phyloP scores from a whole-genome alignment of 2,797 vertebrate species.

The Astyanax mexicanus region DNA sequence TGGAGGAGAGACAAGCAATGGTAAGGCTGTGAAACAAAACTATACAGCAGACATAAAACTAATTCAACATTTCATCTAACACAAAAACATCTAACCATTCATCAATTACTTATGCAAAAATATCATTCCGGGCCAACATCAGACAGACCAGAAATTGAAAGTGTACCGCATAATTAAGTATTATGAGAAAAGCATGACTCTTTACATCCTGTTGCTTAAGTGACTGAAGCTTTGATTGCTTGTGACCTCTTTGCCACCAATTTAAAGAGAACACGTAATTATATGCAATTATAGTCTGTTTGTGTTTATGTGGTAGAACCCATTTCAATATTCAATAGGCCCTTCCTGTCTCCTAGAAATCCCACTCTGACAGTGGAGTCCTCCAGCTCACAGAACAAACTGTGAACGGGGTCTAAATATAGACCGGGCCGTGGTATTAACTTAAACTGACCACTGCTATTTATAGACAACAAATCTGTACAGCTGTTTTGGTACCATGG shows the following conservation, averaged over 20 bases:
- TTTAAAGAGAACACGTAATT: background rate
- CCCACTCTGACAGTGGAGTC: slow-evolving; percentile 12
- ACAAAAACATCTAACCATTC: background rate
- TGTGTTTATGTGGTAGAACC: too few species aligned
- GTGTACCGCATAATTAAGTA: background rate
- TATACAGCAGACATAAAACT: background rate
- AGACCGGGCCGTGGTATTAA: slow-evolving; percentile 52
- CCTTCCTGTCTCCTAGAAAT: slow-evolving; percentile 4
- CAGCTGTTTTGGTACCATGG: slow-evolving; percentile 61
- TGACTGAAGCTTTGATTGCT: background rate
- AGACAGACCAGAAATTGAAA: background rate
- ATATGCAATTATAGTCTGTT: background rate
- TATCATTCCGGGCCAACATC: background rate
- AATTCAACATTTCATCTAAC: background rate
- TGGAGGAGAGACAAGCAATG: slow-evolving; percentile 63
- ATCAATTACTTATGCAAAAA: background rate
- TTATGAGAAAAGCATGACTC: background rate
- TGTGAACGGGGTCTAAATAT: slow-evolving; percentile 47
- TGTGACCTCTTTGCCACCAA: background rate
- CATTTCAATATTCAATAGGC: slow-evolving; percentile 5
- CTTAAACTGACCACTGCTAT: slow-evolving; percentile 60
- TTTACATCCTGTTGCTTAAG: background rate
- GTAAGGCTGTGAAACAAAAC: background rate
- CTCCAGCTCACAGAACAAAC: slow-evolving; percentile 42
- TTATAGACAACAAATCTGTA: slow-evolving; percentile 57